phyloP scores from a whole-genome alignment of 2,888 invertebrate species.

The Spodoptera littoralis region DNA sequence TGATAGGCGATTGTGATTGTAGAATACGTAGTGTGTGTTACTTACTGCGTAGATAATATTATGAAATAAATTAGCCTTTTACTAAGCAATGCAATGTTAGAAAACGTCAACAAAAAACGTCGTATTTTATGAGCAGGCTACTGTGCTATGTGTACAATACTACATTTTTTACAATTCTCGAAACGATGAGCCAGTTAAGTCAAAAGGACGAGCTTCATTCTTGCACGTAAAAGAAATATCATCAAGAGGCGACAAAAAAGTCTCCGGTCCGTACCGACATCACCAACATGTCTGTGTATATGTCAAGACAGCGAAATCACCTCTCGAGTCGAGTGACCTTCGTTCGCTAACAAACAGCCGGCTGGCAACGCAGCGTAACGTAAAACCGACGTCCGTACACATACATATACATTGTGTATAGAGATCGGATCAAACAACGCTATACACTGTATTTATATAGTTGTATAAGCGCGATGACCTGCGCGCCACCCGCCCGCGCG shows the following conservation, averaged over 20 bases:
- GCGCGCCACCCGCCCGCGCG: slow-evolving; percentile 68
- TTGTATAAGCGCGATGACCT: slow-evolving; percentile 83
- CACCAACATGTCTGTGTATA: slow-evolving; percentile 36
- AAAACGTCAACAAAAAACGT: background rate
- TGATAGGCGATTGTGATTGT: background rate
- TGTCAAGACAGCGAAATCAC: slow-evolving; percentile 62
- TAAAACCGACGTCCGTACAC: slow-evolving; percentile 71
- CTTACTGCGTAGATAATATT: background rate
- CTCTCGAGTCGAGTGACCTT: slow-evolving; percentile 79
- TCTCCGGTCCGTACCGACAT: slow-evolving; percentile 13
- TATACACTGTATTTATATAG: slow-evolving; percentile 64
- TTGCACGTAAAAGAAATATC: slow-evolving; percentile 43
- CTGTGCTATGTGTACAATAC: background rate
- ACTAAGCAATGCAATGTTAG: no score
- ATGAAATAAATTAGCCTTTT: background rate
- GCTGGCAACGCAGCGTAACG: slow-evolving; percentile 82
- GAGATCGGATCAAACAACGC: slow-evolving; percentile 73
- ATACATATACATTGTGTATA: slow-evolving; percentile 55
- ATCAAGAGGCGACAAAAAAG: slow-evolving; percentile 39
- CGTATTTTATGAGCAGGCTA: background rate
- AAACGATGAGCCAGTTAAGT: slow-evolving; percentile 8
- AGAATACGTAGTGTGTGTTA: background rate
- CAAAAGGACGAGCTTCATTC: slow-evolving; percentile 27
- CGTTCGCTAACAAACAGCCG: slow-evolving; percentile 74
- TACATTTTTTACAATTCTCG: slow-evolving; percentile 1